These are phyloP conservation scores for Danio aesculapii DNA, from an alignment of 2,797 vertebrate species.

Conservation along the genomic window DNA sequence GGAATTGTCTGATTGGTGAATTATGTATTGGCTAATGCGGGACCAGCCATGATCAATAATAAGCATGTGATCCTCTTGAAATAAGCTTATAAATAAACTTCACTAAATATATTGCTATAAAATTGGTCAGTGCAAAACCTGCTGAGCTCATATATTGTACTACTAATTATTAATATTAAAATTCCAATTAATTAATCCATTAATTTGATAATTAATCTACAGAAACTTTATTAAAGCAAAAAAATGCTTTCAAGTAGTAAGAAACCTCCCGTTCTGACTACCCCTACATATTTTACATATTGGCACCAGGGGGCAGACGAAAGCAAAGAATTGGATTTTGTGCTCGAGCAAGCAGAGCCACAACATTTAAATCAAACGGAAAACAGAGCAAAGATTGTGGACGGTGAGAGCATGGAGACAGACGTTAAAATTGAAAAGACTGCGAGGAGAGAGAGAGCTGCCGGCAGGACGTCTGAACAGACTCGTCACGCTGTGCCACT, in stretches of 20 bases:
- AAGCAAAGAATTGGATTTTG: constrained; percentile 21
- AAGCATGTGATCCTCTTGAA: no score
- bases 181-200: not conserved
- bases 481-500: constrained; percentile 36
- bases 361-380: constrained; percentile 25
- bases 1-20: no score
- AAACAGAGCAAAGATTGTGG: constrained; percentile 22
- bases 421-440: constrained; percentile 1
- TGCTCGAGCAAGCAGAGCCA: not conserved
- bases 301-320: constrained; percentile 46
- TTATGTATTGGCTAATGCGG: no score
- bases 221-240: no score
- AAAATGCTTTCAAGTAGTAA: no score
- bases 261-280: not conserved
- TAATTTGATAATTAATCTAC: not conserved
- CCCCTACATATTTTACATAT: not conserved
- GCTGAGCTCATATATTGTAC: not conserved
- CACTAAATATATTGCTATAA: not conserved
- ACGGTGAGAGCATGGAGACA: constrained; percentile 21
- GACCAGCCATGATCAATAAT: no score
- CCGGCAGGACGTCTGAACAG: constrained; percentile 34
- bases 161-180: not conserved
- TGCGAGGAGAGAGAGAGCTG: constrained; percentile 38
- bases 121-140: not conserved
- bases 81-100: no score